phyloP scores from a whole-genome alignment of 92 coral and sea anemone genomes.

The Scolanthus callimorphus region DNA sequence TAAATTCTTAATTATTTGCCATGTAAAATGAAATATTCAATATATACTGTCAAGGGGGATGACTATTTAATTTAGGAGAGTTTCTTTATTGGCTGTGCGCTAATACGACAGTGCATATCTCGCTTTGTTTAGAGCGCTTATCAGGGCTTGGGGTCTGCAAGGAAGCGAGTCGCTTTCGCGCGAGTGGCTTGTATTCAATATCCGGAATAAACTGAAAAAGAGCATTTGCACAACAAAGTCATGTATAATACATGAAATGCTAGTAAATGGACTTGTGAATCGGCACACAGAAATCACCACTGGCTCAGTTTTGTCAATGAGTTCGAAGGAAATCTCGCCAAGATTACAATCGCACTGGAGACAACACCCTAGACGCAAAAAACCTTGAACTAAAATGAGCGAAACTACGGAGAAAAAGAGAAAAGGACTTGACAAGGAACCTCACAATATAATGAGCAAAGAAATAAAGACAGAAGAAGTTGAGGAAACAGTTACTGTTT shows the following conservation, averaged over 20 bases:
- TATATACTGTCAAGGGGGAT: conserved; percentile 18
- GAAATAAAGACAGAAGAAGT: conserved; percentile 11
- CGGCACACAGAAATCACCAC: conserved; percentile 12
- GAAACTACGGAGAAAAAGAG: conserved; percentile 9
- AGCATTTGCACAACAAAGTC: conserved; percentile 84
- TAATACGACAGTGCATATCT: conserved; percentile 1
- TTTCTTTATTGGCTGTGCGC: background rate
- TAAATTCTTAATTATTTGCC: conserved; percentile 18
- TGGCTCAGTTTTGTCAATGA: conserved; percentile 10
- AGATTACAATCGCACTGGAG: background rate
- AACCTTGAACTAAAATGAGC: too few relatives aligned
- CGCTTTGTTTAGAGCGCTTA: conserved; percentile 1
- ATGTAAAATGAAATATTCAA: conserved; percentile 48
- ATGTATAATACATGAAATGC: conserved; percentile 78
- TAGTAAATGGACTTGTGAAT: conserved; percentile 47
- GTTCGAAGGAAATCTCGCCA: background rate
- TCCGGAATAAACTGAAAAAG: conserved; percentile 76
- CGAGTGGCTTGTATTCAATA: conserved; percentile 10
- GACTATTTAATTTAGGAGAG: conserved; percentile 15
- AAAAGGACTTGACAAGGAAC: conserved; percentile 25
- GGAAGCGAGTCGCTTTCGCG: background rate
- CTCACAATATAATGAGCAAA: conserved; percentile 14
- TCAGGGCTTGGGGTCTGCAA: background rate
- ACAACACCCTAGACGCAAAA: too few relatives aligned
- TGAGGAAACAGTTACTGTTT: conserved; percentile 17